Percentiles rank a stretch among this genome's conserved stretches.
Conservation (phyloP, 2,888 invertebrate genomes). For the Xylota segnis region DNA sequence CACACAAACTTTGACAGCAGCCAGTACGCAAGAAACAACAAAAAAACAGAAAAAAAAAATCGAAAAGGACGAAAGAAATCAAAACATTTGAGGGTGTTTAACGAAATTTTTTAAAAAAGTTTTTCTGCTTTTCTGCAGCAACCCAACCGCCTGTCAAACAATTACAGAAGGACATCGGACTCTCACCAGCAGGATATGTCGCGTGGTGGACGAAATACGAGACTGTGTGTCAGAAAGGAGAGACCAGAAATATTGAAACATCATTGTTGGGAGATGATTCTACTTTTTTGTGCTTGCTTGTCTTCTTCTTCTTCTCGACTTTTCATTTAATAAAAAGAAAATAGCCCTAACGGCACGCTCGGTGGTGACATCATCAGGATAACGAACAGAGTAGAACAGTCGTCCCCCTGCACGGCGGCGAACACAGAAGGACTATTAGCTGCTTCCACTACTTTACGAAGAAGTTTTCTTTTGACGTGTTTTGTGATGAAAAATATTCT, state of each 20-base stretch:
- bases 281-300: conserved; percentile 1
- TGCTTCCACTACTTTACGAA: conserved; percentile 59
- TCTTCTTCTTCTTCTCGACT: conserved; percentile 30
- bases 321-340: conserved; percentile 75
- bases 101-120: conserved; percentile 50
- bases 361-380: conserved; percentile 64
- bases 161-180: conserved; percentile 63
- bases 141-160: conserved; percentile 72
- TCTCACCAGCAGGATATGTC: conserved; percentile 31
- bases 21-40: not conserved
- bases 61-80: conserved; percentile 62
- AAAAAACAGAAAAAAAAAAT: conserved; percentile 20
- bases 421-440: conserved; percentile 69
- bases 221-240: conserved; percentile 13
- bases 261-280: conserved; percentile 63
- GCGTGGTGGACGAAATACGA: conserved; percentile 35
- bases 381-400: conserved; percentile 41
- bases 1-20: conserved; percentile 11
- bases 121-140: conserved; percentile 30
- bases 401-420: conserved; percentile 1
- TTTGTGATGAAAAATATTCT: conserved; percentile 63
- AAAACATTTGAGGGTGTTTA: conserved; percentile 74
- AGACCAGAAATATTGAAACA: conserved; percentile 59
- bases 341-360: conserved; percentile 65
- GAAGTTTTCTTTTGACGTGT: conserved; percentile 71